Evolutionary conservation across 2,113 vertebrate species (phyloP).

Genomic region (Mormoops blainvillei): DNA sequence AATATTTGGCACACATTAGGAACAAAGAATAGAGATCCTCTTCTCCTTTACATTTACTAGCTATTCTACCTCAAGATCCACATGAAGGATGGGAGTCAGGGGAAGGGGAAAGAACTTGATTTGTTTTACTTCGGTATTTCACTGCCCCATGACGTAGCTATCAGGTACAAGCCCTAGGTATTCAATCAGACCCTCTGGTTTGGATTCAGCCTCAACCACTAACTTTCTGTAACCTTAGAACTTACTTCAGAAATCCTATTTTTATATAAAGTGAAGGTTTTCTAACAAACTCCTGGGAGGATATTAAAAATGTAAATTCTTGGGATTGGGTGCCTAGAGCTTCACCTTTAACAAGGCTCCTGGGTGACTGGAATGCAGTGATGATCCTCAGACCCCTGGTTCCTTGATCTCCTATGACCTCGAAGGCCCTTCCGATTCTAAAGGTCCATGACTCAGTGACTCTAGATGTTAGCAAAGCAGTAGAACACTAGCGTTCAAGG

Average conservation of each 20-base stretch:
- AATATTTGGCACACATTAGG: neutral
- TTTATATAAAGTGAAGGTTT: neutral
- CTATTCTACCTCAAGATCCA: slow-evolving; percentile 9
- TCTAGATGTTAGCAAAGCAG: neutral
- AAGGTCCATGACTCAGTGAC: neutral
- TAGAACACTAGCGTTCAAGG: neutral
- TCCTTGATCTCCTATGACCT: neutral
- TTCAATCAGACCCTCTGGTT: neutral
- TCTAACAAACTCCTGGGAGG: neutral
- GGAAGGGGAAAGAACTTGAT: neutral
- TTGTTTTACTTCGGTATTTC: neutral
- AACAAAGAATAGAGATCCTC: neutral
- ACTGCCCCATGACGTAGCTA: neutral
- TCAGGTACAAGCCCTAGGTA: neutral
- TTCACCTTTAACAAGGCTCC: neutral
- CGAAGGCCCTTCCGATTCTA: neutral
- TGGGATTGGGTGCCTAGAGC: neutral
- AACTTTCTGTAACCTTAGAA: neutral
- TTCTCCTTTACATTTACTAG: neutral
- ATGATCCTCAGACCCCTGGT: neutral
- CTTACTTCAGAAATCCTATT: neutral
- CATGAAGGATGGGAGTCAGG: neutral
- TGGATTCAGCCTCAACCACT: neutral
- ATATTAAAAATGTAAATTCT: neutral
- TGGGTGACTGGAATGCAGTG: neutral